phyloP scores from a whole-genome alignment of 2,888 invertebrate genomes.

The Philereme transversata region DNA sequence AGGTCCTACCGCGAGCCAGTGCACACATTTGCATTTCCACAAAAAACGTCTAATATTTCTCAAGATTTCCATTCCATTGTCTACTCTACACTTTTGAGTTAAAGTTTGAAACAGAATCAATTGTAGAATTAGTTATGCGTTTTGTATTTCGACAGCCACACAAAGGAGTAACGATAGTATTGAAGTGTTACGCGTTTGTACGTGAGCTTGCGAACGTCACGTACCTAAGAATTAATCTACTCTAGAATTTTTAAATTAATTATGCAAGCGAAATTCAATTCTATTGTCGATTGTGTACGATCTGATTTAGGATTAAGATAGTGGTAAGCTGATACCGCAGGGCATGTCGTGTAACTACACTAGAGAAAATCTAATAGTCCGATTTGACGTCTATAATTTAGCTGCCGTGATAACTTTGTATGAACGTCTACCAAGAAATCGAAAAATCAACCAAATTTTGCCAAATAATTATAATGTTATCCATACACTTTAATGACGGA shows the following conservation, averaged over 20 bases:
- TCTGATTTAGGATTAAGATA: slow-evolving; percentile 38
- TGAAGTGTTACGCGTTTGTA: slow-evolving; percentile 63
- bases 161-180: slow-evolving; percentile 66
- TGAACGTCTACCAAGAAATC: too few species aligned
- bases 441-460: too few species aligned
- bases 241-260: slow-evolving; percentile 51
- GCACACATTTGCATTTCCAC: slow-evolving; percentile 59
- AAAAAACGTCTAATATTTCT: slow-evolving; percentile 51
- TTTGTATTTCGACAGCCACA: slow-evolving; percentile 42
- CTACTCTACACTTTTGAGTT: slow-evolving; percentile 25
- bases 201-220: slow-evolving; percentile 71
- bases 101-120: slow-evolving; percentile 32
- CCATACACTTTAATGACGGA: too few species aligned
- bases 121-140: slow-evolving; percentile 35
- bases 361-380: too few species aligned
- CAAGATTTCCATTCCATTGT: slow-evolving; percentile 33
- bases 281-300: slow-evolving; percentile 27
- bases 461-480: too few species aligned
- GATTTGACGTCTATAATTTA: too few species aligned
- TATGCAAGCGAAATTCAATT: slow-evolving; percentile 40
- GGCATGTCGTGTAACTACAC: slow-evolving; percentile 39
- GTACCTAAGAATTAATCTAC: slow-evolving; percentile 57
- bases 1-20: slow-evolving; percentile 70
- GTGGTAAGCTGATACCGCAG: slow-evolving; percentile 37
- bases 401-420: too few species aligned